These are phyloP conservation scores for Enteromius unitaeniatus DNA, from an alignment of 2,797 vertebrate genomes.

Conservation along the genomic window DNA sequence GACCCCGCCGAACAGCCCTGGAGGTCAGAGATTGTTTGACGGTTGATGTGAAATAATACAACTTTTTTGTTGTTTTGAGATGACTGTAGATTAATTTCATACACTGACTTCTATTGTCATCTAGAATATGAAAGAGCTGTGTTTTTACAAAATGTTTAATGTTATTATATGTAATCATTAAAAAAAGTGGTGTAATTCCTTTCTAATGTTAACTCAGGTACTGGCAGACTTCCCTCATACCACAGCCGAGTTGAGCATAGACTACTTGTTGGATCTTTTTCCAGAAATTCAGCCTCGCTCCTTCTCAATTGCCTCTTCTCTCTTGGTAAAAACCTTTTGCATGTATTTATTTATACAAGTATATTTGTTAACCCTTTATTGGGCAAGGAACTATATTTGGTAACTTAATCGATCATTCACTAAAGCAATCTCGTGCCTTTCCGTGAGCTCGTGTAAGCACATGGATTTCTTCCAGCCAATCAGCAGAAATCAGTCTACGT, in stretches of 20 bases:
- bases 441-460: too few relatives aligned
- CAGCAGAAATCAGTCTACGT: too few relatives aligned
- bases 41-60: not conserved
- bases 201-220: slow-evolving; percentile 72
- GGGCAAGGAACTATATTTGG: too few relatives aligned
- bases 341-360: slow-evolving; percentile 8
- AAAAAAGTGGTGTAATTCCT: not conserved
- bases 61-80: not conserved
- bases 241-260: slow-evolving; percentile 75
- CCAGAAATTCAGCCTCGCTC: slow-evolving; percentile 90
- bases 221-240: slow-evolving; percentile 90
- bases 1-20: slow-evolving; percentile 85
- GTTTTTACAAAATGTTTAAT: not conserved
- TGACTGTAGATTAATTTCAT: not conserved
- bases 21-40: slow-evolving; percentile 79
- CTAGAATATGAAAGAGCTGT: not conserved
- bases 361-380: not conserved
- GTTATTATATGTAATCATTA: not conserved
- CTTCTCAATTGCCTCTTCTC: slow-evolving; percentile 93
- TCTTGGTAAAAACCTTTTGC: slow-evolving; percentile 74
- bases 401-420: too few relatives aligned
- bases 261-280: slow-evolving; percentile 91
- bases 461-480: too few relatives aligned
- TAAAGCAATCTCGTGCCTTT: too few relatives aligned
- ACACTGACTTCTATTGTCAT: slow-evolving; percentile 1